Evolutionary conservation across 2,888 invertebrate species (phyloP), one percentile per base, ranked within the genome.

Genomic region (Coecobrya sp.): DNA sequence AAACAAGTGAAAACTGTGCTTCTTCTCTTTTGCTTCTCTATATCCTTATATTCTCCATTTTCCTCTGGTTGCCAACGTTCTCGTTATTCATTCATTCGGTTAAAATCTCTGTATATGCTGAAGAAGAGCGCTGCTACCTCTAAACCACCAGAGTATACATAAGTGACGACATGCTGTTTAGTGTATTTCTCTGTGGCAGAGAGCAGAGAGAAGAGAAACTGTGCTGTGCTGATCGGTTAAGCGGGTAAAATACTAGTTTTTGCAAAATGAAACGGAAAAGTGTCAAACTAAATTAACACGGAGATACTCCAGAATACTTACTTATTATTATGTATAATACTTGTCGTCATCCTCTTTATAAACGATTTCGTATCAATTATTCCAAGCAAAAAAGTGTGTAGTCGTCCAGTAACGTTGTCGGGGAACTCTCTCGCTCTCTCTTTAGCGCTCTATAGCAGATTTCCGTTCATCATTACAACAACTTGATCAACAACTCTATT

Each of bases 331-430:
- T 42, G 45, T 42, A 22, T 19, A 73, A 45, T 19, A 19, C 19
- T 73, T 73, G 42, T 49, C 11, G 13, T 42, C 22, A 73, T 42
- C 30, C 11, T 30, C 27, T 68, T 68, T 68, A 36, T 36, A 68
- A 68, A 68, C 68, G 25, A 22, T 73, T 73, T n/a, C 73, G 73
- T 73, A 73, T 73, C 73, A 73, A 73, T 73, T 73, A 45, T 73
- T 42, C 22, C n/a, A 73, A 73, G 11, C 19, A 42, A n/a, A 19
- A 62, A 62, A n/a, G 7, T 30, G 16, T 30, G 68, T 16, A 10
- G 30, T 68, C 68, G 68, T 68, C 68, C 36, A 30, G n/a, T n/a
- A n/a, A n/a, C n/a, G n/a, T 36, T 22, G 62, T 25, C 10, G 49
- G 49, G 10, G 13, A 49, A 49, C n/a, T n/a, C n/a, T n/a, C n/a